Base-by-base conservation (phyloP, 2,797 vertebrate genomes). In the Knipowitschia caucasica region DNA sequence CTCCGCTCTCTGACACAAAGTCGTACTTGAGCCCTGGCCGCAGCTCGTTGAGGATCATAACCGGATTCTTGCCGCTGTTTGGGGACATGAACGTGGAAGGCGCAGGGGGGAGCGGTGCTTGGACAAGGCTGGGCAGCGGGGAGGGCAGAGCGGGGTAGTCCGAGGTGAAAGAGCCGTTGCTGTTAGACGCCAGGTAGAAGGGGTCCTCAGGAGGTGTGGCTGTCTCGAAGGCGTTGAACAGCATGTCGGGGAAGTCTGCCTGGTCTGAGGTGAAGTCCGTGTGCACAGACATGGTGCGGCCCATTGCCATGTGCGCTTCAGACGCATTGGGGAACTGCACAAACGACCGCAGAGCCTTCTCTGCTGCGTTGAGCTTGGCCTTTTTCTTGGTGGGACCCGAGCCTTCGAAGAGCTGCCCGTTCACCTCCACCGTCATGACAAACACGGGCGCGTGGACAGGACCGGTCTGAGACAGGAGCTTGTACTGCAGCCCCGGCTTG, bases 191-290 rank as follows among this genome's bases (percentile, higher is more conserved):
- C 3, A 92, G 62, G 69, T 88, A 92, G 71, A 93, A 92, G 1
- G 91, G 77, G 17, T 87, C 75, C 0, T 93, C 91, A 0, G 87
- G 86, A 0, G 88, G 62, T 4, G 81, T 68, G 0, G 87, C 87
- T 0, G 92, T 92, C 82, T 97, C 95, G 0, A 96, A 98, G 3
- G 94, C 94, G 0, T 94, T 96, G 80, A 97, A 98, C 17, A 97
- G 93, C 0, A 89, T 84, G 74, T 95, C 92, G 0, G 93, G 92
- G 68, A 95, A 94, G 79, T 94, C 94, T 0, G 93, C 92, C 30
- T 94, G 94, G 87, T 98, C 95, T 0, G 95, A 98, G 0, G 95
- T 98, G 75, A 98, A 98, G 86, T 98, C 95, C 0, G 93, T 90
- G 66, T 93, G 93, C 45, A 91, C 77, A 0, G 92, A 89, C 27